phyloP scores from a whole-genome alignment of 92 coral and sea anemone genomes.

The Epizoanthus stellaris region DNA sequence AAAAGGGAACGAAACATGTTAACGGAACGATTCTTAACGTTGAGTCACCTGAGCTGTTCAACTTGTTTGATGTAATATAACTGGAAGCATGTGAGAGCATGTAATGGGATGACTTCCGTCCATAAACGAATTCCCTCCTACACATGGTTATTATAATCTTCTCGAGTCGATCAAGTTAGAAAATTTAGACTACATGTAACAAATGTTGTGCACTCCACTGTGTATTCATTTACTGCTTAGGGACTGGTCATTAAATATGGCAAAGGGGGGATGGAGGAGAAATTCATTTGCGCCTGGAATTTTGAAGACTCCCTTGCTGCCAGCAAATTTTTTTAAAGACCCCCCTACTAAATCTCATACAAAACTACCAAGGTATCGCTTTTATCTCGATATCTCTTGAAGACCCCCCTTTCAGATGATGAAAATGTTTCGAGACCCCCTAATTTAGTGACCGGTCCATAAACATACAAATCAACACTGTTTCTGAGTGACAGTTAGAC shows the following conservation, averaged over 20 bases:
- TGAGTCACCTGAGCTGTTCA: constrained; percentile 6
- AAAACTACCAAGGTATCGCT: constrained; percentile 6
- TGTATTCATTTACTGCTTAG: background rate
- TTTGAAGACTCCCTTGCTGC: background rate
- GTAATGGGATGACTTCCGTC: background rate
- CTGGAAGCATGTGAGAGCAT: background rate
- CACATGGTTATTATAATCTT: background rate
- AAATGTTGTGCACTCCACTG: background rate
- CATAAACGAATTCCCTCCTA: background rate
- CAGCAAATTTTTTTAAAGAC: background rate
- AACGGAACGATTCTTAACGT: background rate
- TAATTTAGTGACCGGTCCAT: background rate
- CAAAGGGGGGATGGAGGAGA: constrained; percentile 4
- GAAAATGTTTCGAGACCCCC: background rate
- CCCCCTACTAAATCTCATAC: background rate
- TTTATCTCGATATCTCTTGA: background rate
- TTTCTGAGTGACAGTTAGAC: background rate
- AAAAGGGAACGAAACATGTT: constrained; percentile 4
- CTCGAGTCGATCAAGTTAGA: background rate
- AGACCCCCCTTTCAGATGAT: background rate
- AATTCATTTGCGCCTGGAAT: background rate
- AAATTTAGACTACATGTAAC: background rate
- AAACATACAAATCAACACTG: background rate
- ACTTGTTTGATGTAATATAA: constrained; percentile 1
- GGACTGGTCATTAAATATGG: background rate